These are phyloP conservation scores for Xiphophorus hellerii DNA, from an alignment of 2,113 vertebrate species.

Conservation along the genomic window DNA sequence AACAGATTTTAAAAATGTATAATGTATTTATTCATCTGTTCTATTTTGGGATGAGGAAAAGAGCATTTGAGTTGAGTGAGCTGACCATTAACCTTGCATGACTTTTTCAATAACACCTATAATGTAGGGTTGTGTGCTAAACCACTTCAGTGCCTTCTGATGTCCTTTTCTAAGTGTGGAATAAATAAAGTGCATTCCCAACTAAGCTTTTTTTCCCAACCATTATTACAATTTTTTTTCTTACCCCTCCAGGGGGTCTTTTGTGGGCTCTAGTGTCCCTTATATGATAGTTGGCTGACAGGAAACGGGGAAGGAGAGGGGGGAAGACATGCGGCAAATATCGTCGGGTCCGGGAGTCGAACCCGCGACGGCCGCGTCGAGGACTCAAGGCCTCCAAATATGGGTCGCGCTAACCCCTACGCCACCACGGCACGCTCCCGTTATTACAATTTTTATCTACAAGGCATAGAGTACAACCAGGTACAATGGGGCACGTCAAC, in stretches of 20 bases:
- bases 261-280: too few species aligned
- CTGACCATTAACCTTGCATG: slow-evolving; percentile 56
- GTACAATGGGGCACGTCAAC: background rate
- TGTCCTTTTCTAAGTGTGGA: slow-evolving; percentile 77
- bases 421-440: too few species aligned
- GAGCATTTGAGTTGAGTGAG: slow-evolving; percentile 32
- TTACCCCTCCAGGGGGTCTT: too few species aligned
- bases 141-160: slow-evolving; percentile 78
- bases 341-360: too few species aligned
- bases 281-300: too few species aligned
- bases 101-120: slow-evolving; percentile 51
- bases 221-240: background rate
- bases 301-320: too few species aligned
- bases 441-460: background rate
- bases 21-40: slow-evolving; percentile 25
- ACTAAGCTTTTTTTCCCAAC: slow-evolving; percentile 32
- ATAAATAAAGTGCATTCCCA: slow-evolving; percentile 80
- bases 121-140: slow-evolving; percentile 64
- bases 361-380: too few species aligned
- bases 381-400: too few species aligned
- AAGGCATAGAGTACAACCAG: background rate
- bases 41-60: background rate
- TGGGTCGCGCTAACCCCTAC: too few species aligned
- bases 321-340: too few species aligned
- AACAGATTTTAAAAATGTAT: slow-evolving; percentile 9